Base-by-base conservation (phyloP, 2,888 invertebrate genomes). In the Sinohyriopsis cumingii region DNA sequence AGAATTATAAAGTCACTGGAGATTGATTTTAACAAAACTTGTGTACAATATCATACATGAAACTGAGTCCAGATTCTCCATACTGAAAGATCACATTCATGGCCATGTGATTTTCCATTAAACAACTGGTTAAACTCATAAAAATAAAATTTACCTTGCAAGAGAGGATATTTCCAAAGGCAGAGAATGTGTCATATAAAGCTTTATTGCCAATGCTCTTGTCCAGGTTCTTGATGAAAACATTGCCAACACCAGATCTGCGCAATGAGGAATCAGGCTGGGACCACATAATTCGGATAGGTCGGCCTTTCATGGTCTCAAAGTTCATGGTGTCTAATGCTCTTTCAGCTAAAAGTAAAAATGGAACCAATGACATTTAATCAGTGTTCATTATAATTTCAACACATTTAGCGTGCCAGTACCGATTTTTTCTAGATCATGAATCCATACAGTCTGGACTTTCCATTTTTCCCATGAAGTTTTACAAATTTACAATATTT, bases 221-320 rank as follows among this genome's bases (percentile, higher is more conserved):
- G 91, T 99, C 89, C 91, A 99, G 92, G 91, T 99, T 99, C 92
- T 99, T 99, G 87, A 99, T 99, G 91, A 99, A 99, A 78, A 99
- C 98, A 92, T 99, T 99, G 77, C 99, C 99, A 81, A 98, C 97
- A 71, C 99, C 99, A 78, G 99, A 99, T 91, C 98, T 97, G 85
- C 99, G 94, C 77, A 99, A 93, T 55, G 98, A 97, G 63, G 98
- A 98, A 92, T 99, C 99, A 87, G 99, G 94, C 91, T 99, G 99
- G 77, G 98, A 98, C 99, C 99, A 99, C 99, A 99, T 99, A 89
- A 99, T 99, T 89, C 99, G 94, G 90, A 99, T 98, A 76, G 99
- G 98, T 87, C 96, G 94, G 84, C 96, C 97, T 91, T 97, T 97
- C 86, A 99, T 94, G 89, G 95, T 93, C 92, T 99, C 99, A 91